These are phyloP conservation scores for Tipula lateralis DNA, from an alignment of 2,888 invertebrate genomes.

Conservation along the genomic window DNA sequence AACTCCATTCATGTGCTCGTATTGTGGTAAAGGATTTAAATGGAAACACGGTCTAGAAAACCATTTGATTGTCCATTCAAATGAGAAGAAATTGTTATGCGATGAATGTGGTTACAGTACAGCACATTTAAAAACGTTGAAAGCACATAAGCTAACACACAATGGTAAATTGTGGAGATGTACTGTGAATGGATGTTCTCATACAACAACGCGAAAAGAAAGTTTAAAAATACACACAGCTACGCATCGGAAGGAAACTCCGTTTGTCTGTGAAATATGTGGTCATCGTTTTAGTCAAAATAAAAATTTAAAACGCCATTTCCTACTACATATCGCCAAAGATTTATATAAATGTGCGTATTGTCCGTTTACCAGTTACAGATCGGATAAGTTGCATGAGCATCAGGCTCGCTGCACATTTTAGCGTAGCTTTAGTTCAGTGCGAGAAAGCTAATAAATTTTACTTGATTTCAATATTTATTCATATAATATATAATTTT, in stretches of 20 bases:
- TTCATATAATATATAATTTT: too few species aligned
- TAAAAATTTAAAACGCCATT: constrained; percentile 51
- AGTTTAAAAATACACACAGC: constrained; percentile 54
- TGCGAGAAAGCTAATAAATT: too few species aligned
- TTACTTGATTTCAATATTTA: too few species aligned
- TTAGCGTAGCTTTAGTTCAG: too few species aligned
- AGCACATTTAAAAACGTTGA: constrained; percentile 53
- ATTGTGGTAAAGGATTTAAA: constrained; percentile 54
- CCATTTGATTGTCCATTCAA: constrained; percentile 52
- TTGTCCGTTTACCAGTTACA: constrained; percentile 51
- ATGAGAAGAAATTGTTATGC: constrained; percentile 53
- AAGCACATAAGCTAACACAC: constrained; percentile 53
- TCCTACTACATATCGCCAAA: constrained; percentile 42
- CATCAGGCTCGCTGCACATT: constrained; percentile 46
- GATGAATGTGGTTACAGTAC: constrained; percentile 57
- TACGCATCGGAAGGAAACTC: constrained; percentile 54
- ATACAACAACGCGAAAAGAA: constrained; percentile 51
- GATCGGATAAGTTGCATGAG: constrained; percentile 54
- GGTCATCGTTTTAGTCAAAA: constrained; percentile 54
- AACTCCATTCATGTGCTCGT: constrained; percentile 52
- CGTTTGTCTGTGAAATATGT: constrained; percentile 56
- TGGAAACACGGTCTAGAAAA: constrained; percentile 56
- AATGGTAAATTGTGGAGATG: constrained; percentile 53
- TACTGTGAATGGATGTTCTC: constrained; percentile 49
- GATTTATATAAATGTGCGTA: constrained; percentile 47